Conservation (phyloP, 2,113 vertebrate genomes). For the Epinephelus moara region DNA sequence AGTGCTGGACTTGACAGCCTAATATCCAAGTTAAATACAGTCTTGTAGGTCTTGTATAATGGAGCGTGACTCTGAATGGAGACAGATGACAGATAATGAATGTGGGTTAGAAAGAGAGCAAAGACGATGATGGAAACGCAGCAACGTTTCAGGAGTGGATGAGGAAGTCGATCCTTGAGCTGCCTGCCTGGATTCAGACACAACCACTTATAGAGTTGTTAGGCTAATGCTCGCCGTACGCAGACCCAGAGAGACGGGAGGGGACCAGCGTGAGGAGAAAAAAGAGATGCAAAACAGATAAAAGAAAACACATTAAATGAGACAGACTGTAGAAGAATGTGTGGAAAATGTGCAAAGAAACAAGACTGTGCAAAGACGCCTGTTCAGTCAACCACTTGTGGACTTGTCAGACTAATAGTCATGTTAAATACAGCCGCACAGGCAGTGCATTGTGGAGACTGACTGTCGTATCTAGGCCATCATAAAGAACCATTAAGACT, state of each 20-base stretch:
- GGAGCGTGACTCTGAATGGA: constrained; percentile 27
- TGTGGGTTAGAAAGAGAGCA: neutral
- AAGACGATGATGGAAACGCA: neutral
- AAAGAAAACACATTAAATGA: neutral
- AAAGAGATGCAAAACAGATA: neutral
- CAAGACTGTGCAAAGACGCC: neutral
- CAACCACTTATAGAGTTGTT: neutral
- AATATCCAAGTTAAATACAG: constrained; percentile 24
- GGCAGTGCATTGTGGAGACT: constrained; percentile 18
- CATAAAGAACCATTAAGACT: constrained; percentile 66
- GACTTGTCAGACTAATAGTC: constrained; percentile 42
- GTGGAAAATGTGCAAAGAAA: neutral
- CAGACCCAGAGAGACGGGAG: neutral
- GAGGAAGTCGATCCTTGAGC: constrained; percentile 21
- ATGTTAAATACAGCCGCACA: constrained; percentile 60
- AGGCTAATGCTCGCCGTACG: constrained; percentile 2
- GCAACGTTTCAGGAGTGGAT: constrained; percentile 1
- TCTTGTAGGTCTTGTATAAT: constrained; percentile 19
- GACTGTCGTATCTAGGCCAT: constrained; percentile 64
- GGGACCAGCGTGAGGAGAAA: neutral
- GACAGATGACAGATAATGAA: constrained; percentile 32
- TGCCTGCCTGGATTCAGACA: constrained; percentile 30
- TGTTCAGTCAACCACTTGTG: constrained; percentile 51
- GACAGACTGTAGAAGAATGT: neutral
- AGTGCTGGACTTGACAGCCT: constrained; percentile 7